phyloP scores from a whole-genome alignment of 2,113 vertebrate species.

The Oncorhynchus keta region DNA sequence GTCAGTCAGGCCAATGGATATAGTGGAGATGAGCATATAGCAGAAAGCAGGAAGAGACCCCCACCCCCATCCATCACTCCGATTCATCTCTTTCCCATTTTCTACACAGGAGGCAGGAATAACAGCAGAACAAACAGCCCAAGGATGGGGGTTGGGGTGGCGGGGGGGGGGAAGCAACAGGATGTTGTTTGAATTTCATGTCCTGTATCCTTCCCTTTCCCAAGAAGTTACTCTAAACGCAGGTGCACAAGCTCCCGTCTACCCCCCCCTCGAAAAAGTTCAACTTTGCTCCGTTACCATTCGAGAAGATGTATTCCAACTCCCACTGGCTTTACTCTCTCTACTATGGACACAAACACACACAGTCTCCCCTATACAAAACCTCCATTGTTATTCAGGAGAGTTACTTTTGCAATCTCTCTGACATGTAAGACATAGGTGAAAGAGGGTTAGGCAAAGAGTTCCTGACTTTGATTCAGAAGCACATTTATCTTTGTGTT shows the following conservation, averaged over 20 bases:
- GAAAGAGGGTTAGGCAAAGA: not conserved
- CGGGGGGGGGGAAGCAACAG: slow-evolving; percentile 38
- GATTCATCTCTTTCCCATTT: slow-evolving; percentile 57
- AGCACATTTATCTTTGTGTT: slow-evolving; percentile 2
- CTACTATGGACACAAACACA: not conserved
- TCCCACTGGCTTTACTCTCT: not conserved
- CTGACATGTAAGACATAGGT: not conserved
- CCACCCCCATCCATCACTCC: not conserved
- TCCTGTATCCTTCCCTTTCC: slow-evolving; percentile 75
- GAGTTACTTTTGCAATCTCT: not conserved
- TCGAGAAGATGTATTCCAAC: not conserved
- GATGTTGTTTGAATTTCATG: slow-evolving; percentile 72
- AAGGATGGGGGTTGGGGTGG: slow-evolving; percentile 3
- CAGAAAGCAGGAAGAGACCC: slow-evolving; percentile 36
- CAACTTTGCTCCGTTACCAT: slow-evolving; percentile 8
- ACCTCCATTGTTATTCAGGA: slow-evolving; percentile 10
- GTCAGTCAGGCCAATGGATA: slow-evolving; percentile 3
- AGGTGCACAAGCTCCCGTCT: slow-evolving; percentile 58
- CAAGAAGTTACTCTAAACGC: slow-evolving; percentile 48
- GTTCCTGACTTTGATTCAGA: slow-evolving; percentile 1
- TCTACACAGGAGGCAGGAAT: slow-evolving; percentile 43
- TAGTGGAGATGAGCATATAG: slow-evolving; percentile 33
- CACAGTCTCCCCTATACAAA: slow-evolving; percentile 5
- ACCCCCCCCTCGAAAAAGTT: slow-evolving; percentile 16
- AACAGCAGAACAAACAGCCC: slow-evolving; percentile 53